Evolutionary conservation across 2,888 invertebrate genomes (phyloP).

Genomic region (Hedya salicella): DNA sequence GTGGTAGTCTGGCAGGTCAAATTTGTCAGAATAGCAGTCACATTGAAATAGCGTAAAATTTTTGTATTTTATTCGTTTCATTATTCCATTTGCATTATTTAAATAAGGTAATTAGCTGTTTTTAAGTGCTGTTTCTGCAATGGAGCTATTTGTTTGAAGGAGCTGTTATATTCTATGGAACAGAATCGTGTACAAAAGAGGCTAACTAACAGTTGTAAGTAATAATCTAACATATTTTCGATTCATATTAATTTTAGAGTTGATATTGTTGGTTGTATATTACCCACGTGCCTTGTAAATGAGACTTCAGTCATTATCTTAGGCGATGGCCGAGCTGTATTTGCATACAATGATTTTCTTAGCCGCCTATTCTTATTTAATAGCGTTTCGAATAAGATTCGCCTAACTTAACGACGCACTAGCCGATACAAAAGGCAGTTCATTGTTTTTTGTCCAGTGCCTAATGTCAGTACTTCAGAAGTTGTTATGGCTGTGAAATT

Average conservation of each 20-base stretch:
- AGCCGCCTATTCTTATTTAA: slow-evolving; percentile 62
- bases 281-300: slow-evolving; percentile 60
- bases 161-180: slow-evolving; percentile 71
- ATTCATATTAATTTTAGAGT: slow-evolving; percentile 54
- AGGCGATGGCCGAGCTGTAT: slow-evolving; percentile 72
- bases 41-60: slow-evolving; percentile 46
- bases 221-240: slow-evolving; percentile 56
- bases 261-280: slow-evolving; percentile 63
- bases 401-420: slow-evolving; percentile 34
- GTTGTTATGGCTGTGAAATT: slow-evolving; percentile 40
- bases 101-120: slow-evolving; percentile 46
- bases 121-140: slow-evolving; percentile 51
- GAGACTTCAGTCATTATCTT: slow-evolving; percentile 64
- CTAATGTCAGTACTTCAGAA: slow-evolving; percentile 23
- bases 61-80: slow-evolving; percentile 49
- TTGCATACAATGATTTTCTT: slow-evolving; percentile 78
- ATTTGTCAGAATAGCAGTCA: slow-evolving; percentile 49
- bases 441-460: slow-evolving; percentile 29
- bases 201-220: slow-evolving; percentile 74
- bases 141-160: slow-evolving; percentile 66
- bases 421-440: slow-evolving; percentile 29
- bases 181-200: slow-evolving; percentile 64
- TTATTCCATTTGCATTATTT: slow-evolving; percentile 45
- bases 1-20: slow-evolving; percentile 39
- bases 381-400: slow-evolving; percentile 49